These are phyloP conservation scores for Odocoileus virginianus DNA, from an alignment of 2,113 vertebrate genomes.

Conservation along the genomic window DNA sequence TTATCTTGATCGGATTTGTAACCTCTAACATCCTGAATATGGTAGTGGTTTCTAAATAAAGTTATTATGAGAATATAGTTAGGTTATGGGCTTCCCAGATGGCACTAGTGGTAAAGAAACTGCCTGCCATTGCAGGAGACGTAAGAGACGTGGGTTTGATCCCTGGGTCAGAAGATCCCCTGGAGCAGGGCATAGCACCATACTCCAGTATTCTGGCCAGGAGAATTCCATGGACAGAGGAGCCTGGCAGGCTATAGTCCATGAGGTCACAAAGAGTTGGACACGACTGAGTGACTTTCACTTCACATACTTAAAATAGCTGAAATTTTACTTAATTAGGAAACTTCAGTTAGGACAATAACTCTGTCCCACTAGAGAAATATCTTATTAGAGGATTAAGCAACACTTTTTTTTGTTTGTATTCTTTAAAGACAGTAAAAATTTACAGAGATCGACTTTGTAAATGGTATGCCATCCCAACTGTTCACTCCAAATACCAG, in stretches of 20 bases:
- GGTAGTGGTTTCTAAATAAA: background rate
- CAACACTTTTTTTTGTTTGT: background rate
- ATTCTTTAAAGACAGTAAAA: background rate
- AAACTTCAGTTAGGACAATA: background rate
- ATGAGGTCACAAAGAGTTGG: background rate
- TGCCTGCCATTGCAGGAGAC: background rate
- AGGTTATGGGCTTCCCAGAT: background rate
- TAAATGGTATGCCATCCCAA: too few species aligned
- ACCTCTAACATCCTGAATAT: background rate
- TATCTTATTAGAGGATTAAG: background rate
- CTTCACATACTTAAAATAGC: background rate
- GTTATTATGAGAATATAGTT: background rate
- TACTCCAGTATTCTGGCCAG: background rate
- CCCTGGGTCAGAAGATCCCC: background rate
- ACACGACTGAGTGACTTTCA: background rate
- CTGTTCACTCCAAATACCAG: background rate
- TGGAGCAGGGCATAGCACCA: background rate
- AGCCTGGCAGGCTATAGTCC: background rate
- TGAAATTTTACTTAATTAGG: slow-evolving; percentile 28
- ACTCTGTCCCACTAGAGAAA: background rate
- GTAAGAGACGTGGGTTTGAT: background rate
- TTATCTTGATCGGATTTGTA: background rate
- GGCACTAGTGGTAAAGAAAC: background rate
- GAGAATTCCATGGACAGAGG: background rate
- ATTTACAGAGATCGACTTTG: background rate